Evolutionary conservation across 2,888 invertebrate genomes (phyloP).

Genomic region (Idaea straminata): DNA sequence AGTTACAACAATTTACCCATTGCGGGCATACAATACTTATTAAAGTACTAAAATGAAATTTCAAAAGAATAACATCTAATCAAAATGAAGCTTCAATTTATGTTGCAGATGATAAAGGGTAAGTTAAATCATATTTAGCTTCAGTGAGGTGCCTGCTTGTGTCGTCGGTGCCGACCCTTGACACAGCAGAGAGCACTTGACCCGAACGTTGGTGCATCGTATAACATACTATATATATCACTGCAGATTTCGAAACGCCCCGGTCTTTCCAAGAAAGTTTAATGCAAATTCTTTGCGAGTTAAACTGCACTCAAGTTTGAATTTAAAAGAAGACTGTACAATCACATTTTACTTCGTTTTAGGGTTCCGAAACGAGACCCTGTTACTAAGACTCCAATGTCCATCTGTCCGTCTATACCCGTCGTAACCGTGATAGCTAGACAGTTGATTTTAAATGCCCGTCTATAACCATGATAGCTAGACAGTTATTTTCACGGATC

Average conservation of each 20-base stretch:
- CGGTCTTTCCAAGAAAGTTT: not conserved
- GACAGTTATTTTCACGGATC: too few species aligned
- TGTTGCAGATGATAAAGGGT: conserved; percentile 19
- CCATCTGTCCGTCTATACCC: too few species aligned
- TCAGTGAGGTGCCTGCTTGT: conserved; percentile 12
- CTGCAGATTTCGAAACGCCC: conserved; percentile 22
- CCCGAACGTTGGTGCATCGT: conserved; percentile 28
- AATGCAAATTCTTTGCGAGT: not conserved
- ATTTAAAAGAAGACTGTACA: not conserved
- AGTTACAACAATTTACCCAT: too few species aligned
- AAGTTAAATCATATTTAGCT: conserved; percentile 24
- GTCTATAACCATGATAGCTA: too few species aligned
- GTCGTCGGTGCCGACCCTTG: conserved; percentile 29
- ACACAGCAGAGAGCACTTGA: conserved; percentile 32
- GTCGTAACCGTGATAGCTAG: too few species aligned
- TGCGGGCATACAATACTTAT: too few species aligned
- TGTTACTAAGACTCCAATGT: too few species aligned
- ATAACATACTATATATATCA: conserved; percentile 28
- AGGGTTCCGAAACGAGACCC: too few species aligned
- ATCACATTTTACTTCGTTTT: not conserved
- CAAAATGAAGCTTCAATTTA: not conserved
- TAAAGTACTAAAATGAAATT: too few species aligned
- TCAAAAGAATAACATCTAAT: not conserved
- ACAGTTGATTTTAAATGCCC: too few species aligned
- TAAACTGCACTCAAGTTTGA: not conserved